Evolutionary conservation across 2,113 vertebrate genomes (phyloP).

Genomic region (Catagonus wagneri): DNA sequence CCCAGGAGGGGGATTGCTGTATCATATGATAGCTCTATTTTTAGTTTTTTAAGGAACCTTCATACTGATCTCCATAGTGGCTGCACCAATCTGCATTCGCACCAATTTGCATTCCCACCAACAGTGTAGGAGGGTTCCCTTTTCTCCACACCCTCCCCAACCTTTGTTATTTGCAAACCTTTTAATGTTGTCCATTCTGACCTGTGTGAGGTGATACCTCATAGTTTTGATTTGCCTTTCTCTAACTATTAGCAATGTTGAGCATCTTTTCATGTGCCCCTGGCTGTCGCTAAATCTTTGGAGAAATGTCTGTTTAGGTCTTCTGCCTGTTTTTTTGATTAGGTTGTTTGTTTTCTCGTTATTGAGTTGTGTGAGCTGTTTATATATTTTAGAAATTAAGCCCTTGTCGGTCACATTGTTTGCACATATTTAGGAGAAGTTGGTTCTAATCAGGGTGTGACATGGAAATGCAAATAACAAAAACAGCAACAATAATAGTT

Average conservation of each 20-base stretch:
- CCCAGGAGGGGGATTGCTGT: neutral
- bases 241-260: neutral
- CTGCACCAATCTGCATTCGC: neutral
- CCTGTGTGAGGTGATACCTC: neutral
- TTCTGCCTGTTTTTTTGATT: neutral
- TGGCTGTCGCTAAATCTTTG: neutral
- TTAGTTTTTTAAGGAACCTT: neutral
- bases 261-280: neutral
- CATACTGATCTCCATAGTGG: neutral
- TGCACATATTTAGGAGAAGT: neutral
- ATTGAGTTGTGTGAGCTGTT: neutral
- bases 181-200: neutral
- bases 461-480: neutral
- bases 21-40: neutral
- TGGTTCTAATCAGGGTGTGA: neutral
- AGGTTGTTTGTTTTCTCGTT: neutral
- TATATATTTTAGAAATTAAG: neutral
- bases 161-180: neutral
- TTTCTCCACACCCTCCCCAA: neutral
- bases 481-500: neutral
- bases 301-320: neutral
- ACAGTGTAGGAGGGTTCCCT: neutral
- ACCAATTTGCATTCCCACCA: neutral
- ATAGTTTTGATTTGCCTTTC: neutral
- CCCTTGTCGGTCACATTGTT: accelerated